A percentile compares a stretch with the other conserved stretches of the same genome.
phyloP scores from a whole-genome alignment of 2,113 vertebrate genomes.

The Falco punctatus region DNA sequence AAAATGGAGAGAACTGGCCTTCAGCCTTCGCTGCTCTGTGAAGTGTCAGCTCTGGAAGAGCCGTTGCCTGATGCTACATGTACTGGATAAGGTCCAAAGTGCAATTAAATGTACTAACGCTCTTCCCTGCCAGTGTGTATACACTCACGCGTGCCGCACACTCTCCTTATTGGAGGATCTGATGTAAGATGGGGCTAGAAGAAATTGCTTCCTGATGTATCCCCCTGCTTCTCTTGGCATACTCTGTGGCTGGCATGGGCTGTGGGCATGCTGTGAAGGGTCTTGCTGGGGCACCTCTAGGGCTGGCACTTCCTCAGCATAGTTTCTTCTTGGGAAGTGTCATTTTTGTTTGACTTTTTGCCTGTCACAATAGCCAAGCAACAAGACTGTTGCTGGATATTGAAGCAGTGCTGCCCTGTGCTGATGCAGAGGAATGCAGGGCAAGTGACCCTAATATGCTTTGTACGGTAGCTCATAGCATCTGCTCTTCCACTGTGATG shows the following conservation, averaged over 20 bases:
- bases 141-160: rapidly evolving
- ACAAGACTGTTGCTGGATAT: not conserved
- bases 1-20: not conserved
- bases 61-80: not conserved
- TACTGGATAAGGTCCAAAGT: not conserved
- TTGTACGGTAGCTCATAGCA: not conserved
- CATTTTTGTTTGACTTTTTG: not conserved
- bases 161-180: not conserved
- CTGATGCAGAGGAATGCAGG: not conserved
- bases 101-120: not conserved
- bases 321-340: not conserved
- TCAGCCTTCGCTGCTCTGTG: not conserved
- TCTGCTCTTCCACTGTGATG: not conserved
- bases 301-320: not conserved
- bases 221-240: not conserved
- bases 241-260: rapidly evolving
- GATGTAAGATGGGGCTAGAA: not conserved
- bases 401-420: not conserved
- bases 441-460: not conserved
- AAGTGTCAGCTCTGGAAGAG: not conserved
- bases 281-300: not conserved
- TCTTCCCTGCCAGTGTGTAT: not conserved
- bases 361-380: not conserved
- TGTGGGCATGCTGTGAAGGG: not conserved
- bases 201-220: not conserved